A percentile compares a stretch with the other conserved stretches of the same genome.
These are phyloP conservation scores for Hybos culiciformis DNA, from an alignment of 2,888 invertebrate genomes.

Conservation along the genomic window DNA sequence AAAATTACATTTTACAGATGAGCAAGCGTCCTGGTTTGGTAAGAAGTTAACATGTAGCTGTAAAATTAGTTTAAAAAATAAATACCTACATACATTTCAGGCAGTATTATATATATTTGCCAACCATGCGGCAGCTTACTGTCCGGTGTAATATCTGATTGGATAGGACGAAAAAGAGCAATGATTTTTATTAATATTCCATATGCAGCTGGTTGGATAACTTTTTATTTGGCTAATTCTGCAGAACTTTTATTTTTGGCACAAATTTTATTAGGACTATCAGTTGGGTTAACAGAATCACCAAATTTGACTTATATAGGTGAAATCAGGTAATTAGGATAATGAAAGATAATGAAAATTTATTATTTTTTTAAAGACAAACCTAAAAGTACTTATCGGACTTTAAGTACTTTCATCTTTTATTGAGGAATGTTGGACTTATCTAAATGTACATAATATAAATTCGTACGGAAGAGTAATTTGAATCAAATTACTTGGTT, in stretches of 20 bases:
- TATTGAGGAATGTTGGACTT: too few species aligned
- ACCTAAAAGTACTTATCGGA: too few species aligned
- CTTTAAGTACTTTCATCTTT: too few species aligned
- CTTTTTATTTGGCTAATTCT: conserved; percentile 40
- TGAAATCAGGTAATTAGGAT: conserved; percentile 45
- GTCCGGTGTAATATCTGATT: conserved; percentile 43
- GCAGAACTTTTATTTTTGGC: conserved; percentile 39
- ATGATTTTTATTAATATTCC: conserved; percentile 45
- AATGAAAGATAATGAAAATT: too few species aligned
- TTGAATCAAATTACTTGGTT: too few species aligned
- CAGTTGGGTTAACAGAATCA: conserved; percentile 47
- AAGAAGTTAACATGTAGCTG: conserved; percentile 18
- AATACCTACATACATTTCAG: conserved; percentile 30
- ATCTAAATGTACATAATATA: too few species aligned
- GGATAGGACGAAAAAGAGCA: conserved; percentile 41
- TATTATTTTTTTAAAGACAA: too few species aligned
- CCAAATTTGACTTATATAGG: conserved; percentile 46
- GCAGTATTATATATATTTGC: conserved; percentile 43
- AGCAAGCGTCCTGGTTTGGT: conserved; percentile 48
- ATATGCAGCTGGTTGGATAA: conserved; percentile 43
- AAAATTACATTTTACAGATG: conserved; percentile 38
- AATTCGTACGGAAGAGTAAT: too few species aligned
- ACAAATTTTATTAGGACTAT: conserved; percentile 41
- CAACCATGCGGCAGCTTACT: conserved; percentile 45
- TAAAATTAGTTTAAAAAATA: too few species aligned